Base-by-base conservation (phyloP, 2,888 invertebrate species). In the Pristionchus entomophagus region DNA sequence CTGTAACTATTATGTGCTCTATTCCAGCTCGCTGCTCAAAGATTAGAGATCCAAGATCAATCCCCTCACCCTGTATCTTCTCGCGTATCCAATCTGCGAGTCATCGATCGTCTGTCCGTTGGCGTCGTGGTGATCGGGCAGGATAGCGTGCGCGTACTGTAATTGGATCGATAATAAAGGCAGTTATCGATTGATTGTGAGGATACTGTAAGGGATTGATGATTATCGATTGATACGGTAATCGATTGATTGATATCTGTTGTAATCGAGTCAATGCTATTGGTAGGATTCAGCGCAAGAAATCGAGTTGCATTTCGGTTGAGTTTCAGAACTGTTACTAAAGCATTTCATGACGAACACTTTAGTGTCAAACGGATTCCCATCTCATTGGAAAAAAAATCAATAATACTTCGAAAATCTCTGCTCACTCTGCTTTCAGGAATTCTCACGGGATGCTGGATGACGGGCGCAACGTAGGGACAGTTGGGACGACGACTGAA, bases 91-190 rank as follows among this genome's bases (percentile, higher is more conserved):
- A 22, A 73, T 73, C n/a, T 38, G 41, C 73, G 73, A 22, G 41
- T 80, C 78, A 14, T 49, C 78, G 32, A 80, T 80, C 29, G 78
- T 80, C 78, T 80, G 49, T 22, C 78, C 78, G 6, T 80, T 80
- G 17, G 78, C 78, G 19, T 80, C 78, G n/a, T 80, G 78, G 35
- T 80, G 78, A 32, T 80, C 78, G 22, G 78, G 78, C 4, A 80
- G 51, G 26, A 80, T 80, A 12, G 78, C 78, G 78, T 80, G 78
- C 0, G 51, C 51, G 35, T 49, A 53, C 78, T 80, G 78, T 41
- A 80, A 51, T 22, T 51, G 5, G 65, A 32, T 69, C 19, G 51
- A 53, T n/a, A n/a, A n/a, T n/a, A n/a, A n/a, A n/a, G n/a, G n/a
- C n/a, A 45, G 26, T 59, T 59, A 59, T 59, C 22, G 56, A 59